A percentile compares a stretch with the other conserved stretches of the same genome.
Evolutionary conservation across 2,113 vertebrate genomes (phyloP).

Genomic region (Tragulus kanchil): DNA sequence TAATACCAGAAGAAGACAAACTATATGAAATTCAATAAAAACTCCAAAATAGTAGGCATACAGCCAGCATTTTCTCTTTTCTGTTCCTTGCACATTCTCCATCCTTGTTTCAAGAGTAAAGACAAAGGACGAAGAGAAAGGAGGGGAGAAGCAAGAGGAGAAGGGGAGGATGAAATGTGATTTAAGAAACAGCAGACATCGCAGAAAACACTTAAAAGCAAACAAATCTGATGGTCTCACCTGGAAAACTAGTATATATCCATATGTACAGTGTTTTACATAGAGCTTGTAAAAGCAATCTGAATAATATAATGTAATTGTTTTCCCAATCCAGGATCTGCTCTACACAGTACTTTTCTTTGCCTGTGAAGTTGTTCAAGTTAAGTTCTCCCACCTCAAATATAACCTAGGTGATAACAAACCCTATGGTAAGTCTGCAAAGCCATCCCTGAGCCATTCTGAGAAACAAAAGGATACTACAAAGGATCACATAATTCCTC

Average conservation of each 20-base stretch:
- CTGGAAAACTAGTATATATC: not conserved
- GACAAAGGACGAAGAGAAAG: not conserved
- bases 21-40: conserved; percentile 52
- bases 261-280: not conserved
- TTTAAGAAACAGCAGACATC: not conserved
- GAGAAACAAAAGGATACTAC: conserved; percentile 1
- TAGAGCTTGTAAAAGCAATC: conserved; percentile 53
- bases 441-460: not conserved
- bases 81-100: not conserved
- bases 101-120: conserved; percentile 28
- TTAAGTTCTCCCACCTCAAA: not conserved
- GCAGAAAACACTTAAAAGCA: conserved; percentile 18
- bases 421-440: not conserved
- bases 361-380: not conserved
- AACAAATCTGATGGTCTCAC: not conserved
- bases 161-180: conserved; percentile 16
- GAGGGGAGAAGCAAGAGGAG: not conserved
- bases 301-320: conserved; percentile 36
- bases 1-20: conserved; percentile 39
- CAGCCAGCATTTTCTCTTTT: conserved; percentile 61
- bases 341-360: not conserved
- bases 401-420: conserved; percentile 9
- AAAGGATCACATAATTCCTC: conserved; percentile 29
- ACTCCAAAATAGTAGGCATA: conserved; percentile 26
- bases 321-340: not conserved